Conservation (phyloP, 1,140 invertebrate species). For the Calliopsis andreniformis region DNA sequence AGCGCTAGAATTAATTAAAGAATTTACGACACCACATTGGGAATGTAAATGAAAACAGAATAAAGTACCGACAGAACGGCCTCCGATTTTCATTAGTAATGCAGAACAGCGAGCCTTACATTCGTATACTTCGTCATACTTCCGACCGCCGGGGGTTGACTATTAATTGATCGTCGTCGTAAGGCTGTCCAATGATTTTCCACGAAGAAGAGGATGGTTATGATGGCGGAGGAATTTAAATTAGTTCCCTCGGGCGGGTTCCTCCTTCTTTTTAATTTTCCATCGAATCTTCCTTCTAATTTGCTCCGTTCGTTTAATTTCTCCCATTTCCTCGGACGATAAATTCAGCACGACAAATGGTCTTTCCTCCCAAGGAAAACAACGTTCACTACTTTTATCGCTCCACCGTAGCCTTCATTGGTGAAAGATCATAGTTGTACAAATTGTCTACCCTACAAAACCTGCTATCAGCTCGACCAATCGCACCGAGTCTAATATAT, state of each 20-base stretch:
- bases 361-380: conserved; percentile 1
- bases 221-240: conserved; percentile 42
- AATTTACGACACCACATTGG: too few species aligned
- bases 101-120: conserved; percentile 5
- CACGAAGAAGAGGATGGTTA: conserved; percentile 30
- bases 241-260: conserved; percentile 37
- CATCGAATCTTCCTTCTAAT: not conserved
- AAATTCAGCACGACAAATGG: conserved; percentile 4
- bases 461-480: not conserved
- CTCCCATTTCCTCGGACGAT: conserved; percentile 1
- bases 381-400: not conserved
- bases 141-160: conserved; percentile 11
- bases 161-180: conserved; percentile 47
- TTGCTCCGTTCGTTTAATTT: not conserved
- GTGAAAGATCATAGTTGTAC: not conserved
- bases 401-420: not conserved
- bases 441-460: not conserved
- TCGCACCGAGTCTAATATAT: not conserved
- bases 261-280: conserved; percentile 4
- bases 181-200: conserved; percentile 12
- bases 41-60: not conserved
- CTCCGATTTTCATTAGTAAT: conserved; percentile 32
- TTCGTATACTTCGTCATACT: conserved; percentile 40
- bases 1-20: too few species aligned
- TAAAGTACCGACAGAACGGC: not conserved